These are phyloP conservation scores for Oceanites oceanicus DNA, from an alignment of 2,113 vertebrate species.

Conservation along the genomic window DNA sequence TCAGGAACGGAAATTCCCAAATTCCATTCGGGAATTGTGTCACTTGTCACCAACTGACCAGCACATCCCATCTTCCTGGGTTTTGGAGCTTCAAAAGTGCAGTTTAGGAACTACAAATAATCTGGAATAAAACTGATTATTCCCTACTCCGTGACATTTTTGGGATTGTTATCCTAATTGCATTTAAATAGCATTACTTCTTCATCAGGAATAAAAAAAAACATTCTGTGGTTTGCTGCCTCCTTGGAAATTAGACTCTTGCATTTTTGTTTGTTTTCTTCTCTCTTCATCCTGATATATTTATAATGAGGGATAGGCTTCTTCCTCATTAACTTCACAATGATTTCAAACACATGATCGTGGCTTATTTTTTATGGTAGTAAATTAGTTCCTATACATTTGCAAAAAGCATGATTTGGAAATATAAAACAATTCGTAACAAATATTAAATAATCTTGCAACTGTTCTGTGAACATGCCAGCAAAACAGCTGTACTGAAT, in stretches of 20 bases:
- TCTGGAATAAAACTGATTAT: not conserved
- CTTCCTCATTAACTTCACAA: not conserved
- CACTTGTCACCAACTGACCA: not conserved
- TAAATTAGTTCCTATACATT: not conserved
- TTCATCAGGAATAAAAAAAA: not conserved
- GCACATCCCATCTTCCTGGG: accelerated
- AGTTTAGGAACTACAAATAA: not conserved
- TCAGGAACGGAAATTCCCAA: not conserved
- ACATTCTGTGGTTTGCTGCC: not conserved
- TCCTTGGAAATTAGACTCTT: not conserved
- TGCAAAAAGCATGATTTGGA: not conserved
- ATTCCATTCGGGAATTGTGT: not conserved
- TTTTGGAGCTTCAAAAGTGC: not conserved
- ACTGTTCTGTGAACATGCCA: not conserved
- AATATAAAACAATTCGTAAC: not conserved
- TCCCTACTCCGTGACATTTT: not conserved
- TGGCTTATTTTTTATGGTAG: not conserved
- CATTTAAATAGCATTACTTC: not conserved
- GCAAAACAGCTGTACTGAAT: not conserved
- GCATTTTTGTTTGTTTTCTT: not conserved
- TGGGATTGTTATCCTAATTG: not conserved
- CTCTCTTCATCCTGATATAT: not conserved
- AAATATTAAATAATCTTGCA: not conserved
- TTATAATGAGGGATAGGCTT: not conserved
- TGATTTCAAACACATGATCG: not conserved